Percentiles rank a stretch among this genome's conserved stretches.
Evolutionary conservation across 2,113 vertebrate genomes (phyloP).

Genomic region (Siniperca chuatsi): DNA sequence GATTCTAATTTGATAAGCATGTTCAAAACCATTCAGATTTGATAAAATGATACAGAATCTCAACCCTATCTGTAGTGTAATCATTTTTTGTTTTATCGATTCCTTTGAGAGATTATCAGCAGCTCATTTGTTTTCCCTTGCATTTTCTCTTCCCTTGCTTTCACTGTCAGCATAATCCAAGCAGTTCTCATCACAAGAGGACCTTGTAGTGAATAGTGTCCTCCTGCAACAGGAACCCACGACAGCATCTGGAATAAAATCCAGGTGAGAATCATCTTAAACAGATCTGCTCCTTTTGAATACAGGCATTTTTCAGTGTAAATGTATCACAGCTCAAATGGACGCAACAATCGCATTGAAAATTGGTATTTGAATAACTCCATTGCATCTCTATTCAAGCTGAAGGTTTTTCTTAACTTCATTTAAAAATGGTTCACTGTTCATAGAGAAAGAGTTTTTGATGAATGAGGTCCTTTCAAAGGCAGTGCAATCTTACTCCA

Average conservation of each 20-base stretch:
- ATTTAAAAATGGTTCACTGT: background rate
- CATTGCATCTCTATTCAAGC: constrained; percentile 5
- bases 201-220: background rate
- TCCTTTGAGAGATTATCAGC: background rate
- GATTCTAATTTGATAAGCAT: background rate
- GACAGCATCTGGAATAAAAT: background rate
- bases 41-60: background rate
- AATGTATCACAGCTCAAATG: background rate
- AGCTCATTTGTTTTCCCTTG: background rate
- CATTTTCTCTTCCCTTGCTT: too few species aligned
- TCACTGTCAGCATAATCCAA: background rate
- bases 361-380: constrained; percentile 22
- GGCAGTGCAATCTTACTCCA: background rate
- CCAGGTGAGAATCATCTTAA: background rate
- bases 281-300: background rate
- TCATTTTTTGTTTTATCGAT: background rate
- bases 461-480: constrained; percentile 43
- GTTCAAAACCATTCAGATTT: background rate
- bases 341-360: background rate
- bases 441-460: constrained; percentile 14
- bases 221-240: background rate
- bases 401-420: constrained; percentile 16
- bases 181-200: background rate
- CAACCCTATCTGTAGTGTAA: background rate
- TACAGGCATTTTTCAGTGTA: background rate